These are phyloP conservation scores for Heliconius hermathena DNA, from an alignment of 1,140 invertebrate species.

Conservation along the genomic window DNA sequence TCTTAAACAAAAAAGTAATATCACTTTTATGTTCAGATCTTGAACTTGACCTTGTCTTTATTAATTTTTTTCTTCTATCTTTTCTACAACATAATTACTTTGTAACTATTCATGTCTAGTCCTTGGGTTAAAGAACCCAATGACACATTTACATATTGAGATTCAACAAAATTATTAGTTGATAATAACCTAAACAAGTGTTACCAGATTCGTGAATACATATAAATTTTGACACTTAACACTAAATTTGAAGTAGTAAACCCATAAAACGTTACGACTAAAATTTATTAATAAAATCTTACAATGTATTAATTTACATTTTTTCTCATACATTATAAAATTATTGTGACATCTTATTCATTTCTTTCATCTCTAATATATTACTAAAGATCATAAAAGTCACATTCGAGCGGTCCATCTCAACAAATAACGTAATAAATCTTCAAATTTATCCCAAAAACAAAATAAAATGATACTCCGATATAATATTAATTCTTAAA, in stretches of 20 bases:
- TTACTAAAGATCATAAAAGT: slow-evolving; percentile 14
- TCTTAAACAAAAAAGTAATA: no score
- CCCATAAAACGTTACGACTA: not conserved
- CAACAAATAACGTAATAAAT: slow-evolving; percentile 5
- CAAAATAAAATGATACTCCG: not conserved
- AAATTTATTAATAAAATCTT: not conserved
- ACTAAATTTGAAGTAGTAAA: not conserved
- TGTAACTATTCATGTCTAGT: no score
- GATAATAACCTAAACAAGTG: slow-evolving; percentile 2
- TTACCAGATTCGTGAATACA: not conserved
- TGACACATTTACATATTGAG: not conserved
- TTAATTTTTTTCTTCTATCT: no score
- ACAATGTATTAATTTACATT: not conserved
- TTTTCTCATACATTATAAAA: not conserved
- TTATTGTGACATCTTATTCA: slow-evolving; percentile 3
- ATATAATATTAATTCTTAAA: not conserved
- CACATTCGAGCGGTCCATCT: not conserved
- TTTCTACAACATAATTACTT: no score
- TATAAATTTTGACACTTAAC: not conserved
- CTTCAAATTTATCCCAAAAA: not conserved
- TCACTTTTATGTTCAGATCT: no score
- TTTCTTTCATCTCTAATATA: not conserved
- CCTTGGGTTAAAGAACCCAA: no score
- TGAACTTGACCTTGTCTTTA: no score
- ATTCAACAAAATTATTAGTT: not conserved